These are phyloP conservation scores for Fopius arisanus DNA, from an alignment of 1,140 invertebrate species.

Conservation along the genomic window DNA sequence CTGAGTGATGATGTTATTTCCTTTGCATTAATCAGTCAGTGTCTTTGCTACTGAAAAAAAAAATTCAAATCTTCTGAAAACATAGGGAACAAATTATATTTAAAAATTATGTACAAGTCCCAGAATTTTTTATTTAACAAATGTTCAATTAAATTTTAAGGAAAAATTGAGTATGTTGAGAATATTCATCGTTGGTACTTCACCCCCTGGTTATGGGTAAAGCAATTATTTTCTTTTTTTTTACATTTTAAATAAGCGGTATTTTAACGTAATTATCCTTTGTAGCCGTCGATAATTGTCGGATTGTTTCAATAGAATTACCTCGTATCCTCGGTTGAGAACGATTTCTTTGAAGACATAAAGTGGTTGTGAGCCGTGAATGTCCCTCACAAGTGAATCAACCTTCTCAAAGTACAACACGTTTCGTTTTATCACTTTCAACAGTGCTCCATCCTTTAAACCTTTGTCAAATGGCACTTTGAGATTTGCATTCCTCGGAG, in stretches of 20 bases:
- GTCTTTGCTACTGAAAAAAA: not conserved
- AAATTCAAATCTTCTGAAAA: too few species aligned
- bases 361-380: not conserved
- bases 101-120: too few species aligned
- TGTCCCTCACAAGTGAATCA: not conserved
- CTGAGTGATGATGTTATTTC: slow-evolving; percentile 32
- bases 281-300: not conserved
- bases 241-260: too few species aligned
- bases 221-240: too few species aligned
- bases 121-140: too few species aligned
- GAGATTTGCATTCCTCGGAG: not conserved
- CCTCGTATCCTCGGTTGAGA: not conserved
- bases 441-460: not conserved
- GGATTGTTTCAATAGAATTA: not conserved
- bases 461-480: not conserved
- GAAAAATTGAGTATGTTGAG: too few species aligned
- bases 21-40: slow-evolving; percentile 10
- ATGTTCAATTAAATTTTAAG: too few species aligned
- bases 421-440: not conserved
- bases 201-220: too few species aligned
- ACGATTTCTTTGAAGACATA: not conserved
- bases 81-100: too few species aligned
- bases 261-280: too few species aligned
- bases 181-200: too few species aligned
- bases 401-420: not conserved